Base-by-base conservation (phyloP, 1,140 invertebrate species). In the Cherax quadricarinatus region DNA sequence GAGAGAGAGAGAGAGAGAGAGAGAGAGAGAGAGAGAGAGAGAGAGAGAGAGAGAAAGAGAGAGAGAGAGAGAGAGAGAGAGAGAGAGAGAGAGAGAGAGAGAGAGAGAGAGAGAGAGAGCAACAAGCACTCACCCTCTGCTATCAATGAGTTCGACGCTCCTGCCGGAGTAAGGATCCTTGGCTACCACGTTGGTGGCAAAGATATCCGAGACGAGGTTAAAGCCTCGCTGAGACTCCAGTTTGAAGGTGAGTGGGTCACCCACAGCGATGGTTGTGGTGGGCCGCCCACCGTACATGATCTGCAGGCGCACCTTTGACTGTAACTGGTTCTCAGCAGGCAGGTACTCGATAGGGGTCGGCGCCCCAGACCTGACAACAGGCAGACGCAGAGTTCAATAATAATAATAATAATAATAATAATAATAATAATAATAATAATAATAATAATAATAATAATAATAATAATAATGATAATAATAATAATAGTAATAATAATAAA, bases 191-290 rank as follows among this genome's bases (percentile, higher is more conserved):
- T 98, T 98, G 0, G 97, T 98, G 3, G 98, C 98, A 94, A 98
- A 99, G 88, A 99, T 98, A 94, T 99, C 98, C 0, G 97, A 89
- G 16, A 96, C 96, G 93, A 98, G 98, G 95, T 98, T 98, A 94
- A 98, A 98, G 93, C 98, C 98, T 94, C 98, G 97, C 95, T 98
- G 97, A 0, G 98, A 97, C 96, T 98, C 98, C 53, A 99, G 95
- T 88, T 97, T 96, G 95, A 99, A 98, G 2, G 98, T 98, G 0
- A 99, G 95, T 0, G 98, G 98, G 96, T 99, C 98, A 16, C 98
- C 98, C n/a, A 99, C 98, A 4, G 98, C 98, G 75, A 99, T 98
- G 0, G 98, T 98, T 0, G 98, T 98, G 0, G 98, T 98, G 0
- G 98, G 98, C 94, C 98, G 95, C 24, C 98, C 98, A 95, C 98